Evolutionary conservation across 2,888 invertebrate genomes (phyloP), one percentile per base, ranked within the genome.

Genomic region (Agrochola lota): DNA sequence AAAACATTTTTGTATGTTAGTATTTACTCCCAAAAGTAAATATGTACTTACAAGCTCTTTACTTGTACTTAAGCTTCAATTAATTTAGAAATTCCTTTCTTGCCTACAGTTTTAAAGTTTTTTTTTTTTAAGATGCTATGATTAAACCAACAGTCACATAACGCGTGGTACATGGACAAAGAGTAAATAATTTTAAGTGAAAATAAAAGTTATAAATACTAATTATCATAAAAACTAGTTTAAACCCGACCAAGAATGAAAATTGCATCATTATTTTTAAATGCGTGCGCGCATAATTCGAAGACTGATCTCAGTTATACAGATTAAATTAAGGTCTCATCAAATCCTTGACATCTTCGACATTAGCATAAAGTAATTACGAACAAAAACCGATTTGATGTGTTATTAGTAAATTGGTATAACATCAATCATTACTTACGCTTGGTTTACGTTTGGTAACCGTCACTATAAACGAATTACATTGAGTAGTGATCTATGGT

Each of bases 281-380:
- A 20, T 86, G 69, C 80, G 69, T 71, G 57, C 59, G 69, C 62
- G 73, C 67, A 70, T 78, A 70, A 57, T 78, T 78, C 35, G 11
- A 72, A 63, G 57, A 49, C 60, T 71, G 35, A 73, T 84, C 78
- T 83, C 43, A 73, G 87, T 73, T 71, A 84, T 75, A 85, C 71
- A 62, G 74, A 82, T 85, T 74, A 80, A 80, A 90, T 90, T 89
- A 78, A 83, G 87, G 83, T 92, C 91, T 92, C 90, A 90, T 90
- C 88, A 88, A 89, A 84, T 87, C 88, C 88, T 87, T 90, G 88
- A 82, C 85, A 85, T 78, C 71, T 72, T 84, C 73, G 74, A 76
- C 67, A 86, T 81, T 76, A 77, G 71, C 84, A 87, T 83, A 87
- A 87, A 90, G 83, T 89, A 85, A 90, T 91, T 88, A 89, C 78